Percentiles rank a stretch among this genome's conserved stretches.
phyloP scores from a whole-genome alignment of 2,113 vertebrate genomes.

The Andinoacara biseriatus region DNA sequence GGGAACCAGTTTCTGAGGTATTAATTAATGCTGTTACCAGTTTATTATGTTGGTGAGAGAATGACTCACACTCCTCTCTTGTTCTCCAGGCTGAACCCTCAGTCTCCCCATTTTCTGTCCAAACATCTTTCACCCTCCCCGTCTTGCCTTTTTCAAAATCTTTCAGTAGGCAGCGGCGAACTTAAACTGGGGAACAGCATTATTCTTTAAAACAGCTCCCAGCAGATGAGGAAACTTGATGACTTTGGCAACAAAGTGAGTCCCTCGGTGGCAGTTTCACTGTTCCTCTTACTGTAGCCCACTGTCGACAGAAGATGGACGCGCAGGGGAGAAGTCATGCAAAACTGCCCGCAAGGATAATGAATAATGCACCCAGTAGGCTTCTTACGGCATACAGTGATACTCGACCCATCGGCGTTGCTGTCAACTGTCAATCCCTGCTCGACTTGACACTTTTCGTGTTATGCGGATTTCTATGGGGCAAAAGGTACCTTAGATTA shows the following conservation, averaged over 20 bases:
- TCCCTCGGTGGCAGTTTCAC: conserved; percentile 1
- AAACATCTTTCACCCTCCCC: not conserved
- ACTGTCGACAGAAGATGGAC: not conserved
- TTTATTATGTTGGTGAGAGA: not conserved
- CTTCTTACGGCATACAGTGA: not conserved
- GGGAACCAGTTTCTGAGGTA: not conserved
- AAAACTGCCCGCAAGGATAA: not conserved
- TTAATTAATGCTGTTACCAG: not conserved
- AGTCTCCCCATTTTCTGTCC: not conserved
- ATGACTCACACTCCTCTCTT: not conserved
- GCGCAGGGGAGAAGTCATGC: not conserved
- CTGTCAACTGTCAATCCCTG: not conserved
- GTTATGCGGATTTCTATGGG: not conserved
- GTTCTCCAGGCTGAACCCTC: not conserved
- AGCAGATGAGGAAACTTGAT: conserved; percentile 35
- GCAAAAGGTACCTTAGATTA: not conserved
- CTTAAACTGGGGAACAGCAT: conserved; percentile 19
- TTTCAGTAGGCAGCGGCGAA: conserved; percentile 1
- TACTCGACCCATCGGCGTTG: not conserved
- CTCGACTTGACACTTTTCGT: not conserved
- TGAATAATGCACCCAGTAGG: conserved; percentile 8
- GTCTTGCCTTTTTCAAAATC: conserved; percentile 15
- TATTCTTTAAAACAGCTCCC: conserved; percentile 41
- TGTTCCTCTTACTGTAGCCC: not conserved
- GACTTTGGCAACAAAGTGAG: conserved; percentile 27